phyloP scores from a whole-genome alignment of 2,797 vertebrate species.

The Astyanax mexicanus region DNA sequence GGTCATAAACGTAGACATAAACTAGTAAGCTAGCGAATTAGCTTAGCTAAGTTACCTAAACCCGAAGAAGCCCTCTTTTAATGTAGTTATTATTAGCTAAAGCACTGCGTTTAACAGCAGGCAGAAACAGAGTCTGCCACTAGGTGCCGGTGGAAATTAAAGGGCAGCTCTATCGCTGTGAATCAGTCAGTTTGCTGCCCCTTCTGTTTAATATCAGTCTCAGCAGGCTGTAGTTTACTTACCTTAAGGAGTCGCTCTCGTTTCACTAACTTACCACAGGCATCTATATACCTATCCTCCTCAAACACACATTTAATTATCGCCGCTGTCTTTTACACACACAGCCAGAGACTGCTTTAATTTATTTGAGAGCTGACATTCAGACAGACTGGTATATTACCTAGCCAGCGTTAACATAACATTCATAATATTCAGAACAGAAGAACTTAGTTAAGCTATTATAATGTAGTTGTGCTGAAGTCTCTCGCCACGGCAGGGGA shows the following conservation, averaged over 20 bases:
- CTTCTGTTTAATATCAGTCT: slow-evolving; percentile 72
- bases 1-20: too few relatives aligned
- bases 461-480: neutral
- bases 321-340: slow-evolving; percentile 27
- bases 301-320: slow-evolving; percentile 30
- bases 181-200: neutral
- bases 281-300: slow-evolving; percentile 46
- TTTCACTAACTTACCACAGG: slow-evolving; percentile 73
- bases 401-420: too few relatives aligned
- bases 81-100: too few relatives aligned
- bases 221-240: slow-evolving; percentile 28
- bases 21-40: too few relatives aligned
- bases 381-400: too few relatives aligned
- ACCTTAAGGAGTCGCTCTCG: slow-evolving; percentile 81
- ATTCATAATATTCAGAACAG: too few relatives aligned
- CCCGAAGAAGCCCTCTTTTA: too few relatives aligned
- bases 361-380: too few relatives aligned
- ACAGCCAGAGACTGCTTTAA: slow-evolving; percentile 17
- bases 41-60: too few relatives aligned
- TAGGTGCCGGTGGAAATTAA: neutral
- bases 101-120: too few relatives aligned
- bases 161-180: neutral
- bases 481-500: neutral
- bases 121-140: neutral
- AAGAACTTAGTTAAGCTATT: neutral